Percentiles rank a stretch among this genome's conserved stretches.
Conservation (phyloP, 2,888 invertebrate genomes). For the Germaria angustata region DNA sequence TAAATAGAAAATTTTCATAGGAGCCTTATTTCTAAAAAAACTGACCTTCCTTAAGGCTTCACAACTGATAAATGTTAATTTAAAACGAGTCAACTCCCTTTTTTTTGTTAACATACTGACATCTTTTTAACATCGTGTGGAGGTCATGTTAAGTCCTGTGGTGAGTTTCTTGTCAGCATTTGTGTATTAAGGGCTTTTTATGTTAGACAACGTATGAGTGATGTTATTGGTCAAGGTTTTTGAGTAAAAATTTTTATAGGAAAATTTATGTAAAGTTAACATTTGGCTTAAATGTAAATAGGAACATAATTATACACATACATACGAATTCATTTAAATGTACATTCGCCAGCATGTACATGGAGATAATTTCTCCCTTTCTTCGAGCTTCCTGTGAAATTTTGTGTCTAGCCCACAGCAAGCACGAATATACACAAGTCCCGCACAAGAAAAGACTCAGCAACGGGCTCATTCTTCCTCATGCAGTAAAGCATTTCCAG, state of each 20-base stretch:
- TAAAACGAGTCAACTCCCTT: slow-evolving; percentile 24
- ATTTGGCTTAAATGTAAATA: too few species aligned
- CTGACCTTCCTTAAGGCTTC: slow-evolving; percentile 53
- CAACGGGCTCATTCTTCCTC: too few species aligned
- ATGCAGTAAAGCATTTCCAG: too few species aligned
- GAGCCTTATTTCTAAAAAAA: slow-evolving; percentile 1
- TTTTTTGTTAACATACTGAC: not conserved
- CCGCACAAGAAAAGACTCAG: too few species aligned
- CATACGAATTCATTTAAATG: too few species aligned
- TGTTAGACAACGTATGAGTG: not conserved
- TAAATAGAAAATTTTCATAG: not conserved
- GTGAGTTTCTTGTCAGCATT: not conserved
- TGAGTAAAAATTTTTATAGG: not conserved
- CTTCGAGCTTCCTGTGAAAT: too few species aligned
- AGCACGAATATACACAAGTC: too few species aligned
- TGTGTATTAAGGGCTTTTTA: not conserved
- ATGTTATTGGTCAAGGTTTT: not conserved
- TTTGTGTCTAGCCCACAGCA: too few species aligned
- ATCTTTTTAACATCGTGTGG: slow-evolving; percentile 21
- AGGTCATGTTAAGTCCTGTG: not conserved
- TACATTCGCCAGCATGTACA: too few species aligned
- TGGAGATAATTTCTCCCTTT: too few species aligned
- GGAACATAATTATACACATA: too few species aligned
- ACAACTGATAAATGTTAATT: slow-evolving; percentile 31
- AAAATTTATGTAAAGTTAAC: not conserved